Evolutionary conservation across 2,888 invertebrate species (phyloP).

Genomic region (Drosophila melanosoma): DNA sequence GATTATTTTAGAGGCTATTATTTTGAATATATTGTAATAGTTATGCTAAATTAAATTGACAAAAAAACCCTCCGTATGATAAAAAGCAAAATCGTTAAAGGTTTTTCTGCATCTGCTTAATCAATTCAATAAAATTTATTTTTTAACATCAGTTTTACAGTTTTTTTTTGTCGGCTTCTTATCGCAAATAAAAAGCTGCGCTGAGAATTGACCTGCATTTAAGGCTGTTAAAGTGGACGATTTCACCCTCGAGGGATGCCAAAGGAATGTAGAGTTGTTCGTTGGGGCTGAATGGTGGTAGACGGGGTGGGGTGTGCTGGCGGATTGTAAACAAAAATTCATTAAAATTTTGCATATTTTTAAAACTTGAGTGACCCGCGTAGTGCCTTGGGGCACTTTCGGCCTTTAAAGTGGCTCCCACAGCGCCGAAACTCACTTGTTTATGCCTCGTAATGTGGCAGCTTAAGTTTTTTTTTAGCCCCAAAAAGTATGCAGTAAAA

Average conservation of each 20-base stretch:
- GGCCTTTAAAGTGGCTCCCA: slow-evolving; percentile 42
- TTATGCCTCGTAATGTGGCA: slow-evolving; percentile 77
- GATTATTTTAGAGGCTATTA: too few species aligned
- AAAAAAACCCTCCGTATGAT: not conserved
- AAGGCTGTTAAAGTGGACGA: slow-evolving; percentile 68
- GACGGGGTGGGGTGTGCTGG: slow-evolving; percentile 10
- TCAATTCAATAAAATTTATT: slow-evolving; percentile 34
- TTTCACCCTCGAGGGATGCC: slow-evolving; percentile 28
- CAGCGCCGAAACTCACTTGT: slow-evolving; percentile 51
- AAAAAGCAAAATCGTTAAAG: not conserved
- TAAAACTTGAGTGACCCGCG: slow-evolving; percentile 76
- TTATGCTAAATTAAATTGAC: not conserved
- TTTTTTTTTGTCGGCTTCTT: slow-evolving; percentile 43
- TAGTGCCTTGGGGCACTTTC: slow-evolving; percentile 63
- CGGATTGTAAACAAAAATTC: slow-evolving; percentile 68
- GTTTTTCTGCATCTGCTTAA: not conserved
- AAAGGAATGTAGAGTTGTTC: slow-evolving; percentile 28
- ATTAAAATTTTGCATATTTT: slow-evolving; percentile 81
- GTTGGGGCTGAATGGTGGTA: not conserved
- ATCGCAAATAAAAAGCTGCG: slow-evolving; percentile 50
- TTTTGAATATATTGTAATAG: not conserved
- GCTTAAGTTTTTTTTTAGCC: slow-evolving; percentile 70
- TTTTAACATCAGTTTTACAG: slow-evolving; percentile 48
- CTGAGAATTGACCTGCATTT: slow-evolving; percentile 68
- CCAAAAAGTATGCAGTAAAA: slow-evolving; percentile 55